Conservation (phyloP, 1,140 invertebrate genomes). For the Nephila pilipes region DNA sequence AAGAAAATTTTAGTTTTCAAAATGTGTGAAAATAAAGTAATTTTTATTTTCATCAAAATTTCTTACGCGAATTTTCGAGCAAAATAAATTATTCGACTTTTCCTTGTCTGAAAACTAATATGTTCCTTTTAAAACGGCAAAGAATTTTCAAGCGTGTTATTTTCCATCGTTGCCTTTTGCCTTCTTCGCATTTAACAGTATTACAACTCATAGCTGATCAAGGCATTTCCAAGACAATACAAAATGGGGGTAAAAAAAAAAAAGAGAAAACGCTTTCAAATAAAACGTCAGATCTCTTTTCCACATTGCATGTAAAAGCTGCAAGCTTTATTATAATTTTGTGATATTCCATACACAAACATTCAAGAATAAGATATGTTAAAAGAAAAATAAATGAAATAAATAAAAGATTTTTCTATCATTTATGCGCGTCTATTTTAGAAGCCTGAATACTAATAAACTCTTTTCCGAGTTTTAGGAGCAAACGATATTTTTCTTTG, state of each 20-base stretch:
- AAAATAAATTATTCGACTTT: too few species aligned
- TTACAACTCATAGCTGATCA: not conserved
- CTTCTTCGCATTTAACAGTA: not conserved
- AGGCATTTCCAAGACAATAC: not conserved
- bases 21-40: too few species aligned
- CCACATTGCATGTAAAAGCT: not conserved
- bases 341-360: not conserved
- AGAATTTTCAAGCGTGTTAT: not conserved
- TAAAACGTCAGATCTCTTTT: not conserved
- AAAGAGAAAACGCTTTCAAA: not conserved
- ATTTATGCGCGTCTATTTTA: conserved; percentile 3
- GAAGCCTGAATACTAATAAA: conserved; percentile 8
- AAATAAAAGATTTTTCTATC: not conserved
- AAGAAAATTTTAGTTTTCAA: too few species aligned
- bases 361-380: not conserved
- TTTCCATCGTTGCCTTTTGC: not conserved
- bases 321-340: conserved; percentile 24
- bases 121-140: not conserved
- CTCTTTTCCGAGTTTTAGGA: not conserved
- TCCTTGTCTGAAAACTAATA: too few species aligned
- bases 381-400: not conserved
- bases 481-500: conserved; percentile 49
- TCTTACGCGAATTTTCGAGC: too few species aligned
- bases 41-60: too few species aligned
- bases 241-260: not conserved